These are phyloP conservation scores for Cybosia mesomella DNA, from an alignment of 2,888 invertebrate species.

Conservation along the genomic window DNA sequence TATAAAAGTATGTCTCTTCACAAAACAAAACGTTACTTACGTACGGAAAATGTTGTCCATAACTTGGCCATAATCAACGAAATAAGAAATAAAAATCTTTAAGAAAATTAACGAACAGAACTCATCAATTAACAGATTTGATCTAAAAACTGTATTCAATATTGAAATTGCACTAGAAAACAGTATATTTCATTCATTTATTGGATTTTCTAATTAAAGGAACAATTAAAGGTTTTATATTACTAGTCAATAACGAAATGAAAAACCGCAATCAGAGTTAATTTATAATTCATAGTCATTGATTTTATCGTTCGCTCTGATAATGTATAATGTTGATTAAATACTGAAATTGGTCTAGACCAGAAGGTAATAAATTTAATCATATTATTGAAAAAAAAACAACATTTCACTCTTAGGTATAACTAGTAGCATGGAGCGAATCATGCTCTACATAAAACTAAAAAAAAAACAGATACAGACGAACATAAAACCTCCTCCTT, in stretches of 20 bases:
- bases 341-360: neutral
- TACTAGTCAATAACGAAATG: neutral
- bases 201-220: conserved; percentile 6
- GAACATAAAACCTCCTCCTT: no score
- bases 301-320: conserved; percentile 3
- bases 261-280: neutral
- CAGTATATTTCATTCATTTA: neutral
- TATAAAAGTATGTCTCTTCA: no score
- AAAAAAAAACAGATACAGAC: no score
- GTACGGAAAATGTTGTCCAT: neutral
- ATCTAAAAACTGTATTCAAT: neutral
- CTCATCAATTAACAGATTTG: no score
- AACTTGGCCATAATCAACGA: conserved; percentile 8
- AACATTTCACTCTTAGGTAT: no score
- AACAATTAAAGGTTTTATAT: conserved; percentile 12
- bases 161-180: neutral
- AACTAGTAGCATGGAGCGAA: no score
- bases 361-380: neutral
- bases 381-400: neutral
- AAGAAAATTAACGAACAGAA: neutral
- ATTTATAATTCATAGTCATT: neutral
- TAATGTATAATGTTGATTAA: neutral
- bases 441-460: no score
- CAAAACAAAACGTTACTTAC: conserved; percentile 11
- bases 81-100: neutral